Base-by-base conservation (phyloP, 2,888 invertebrate species). In the Lacanobia oleracea region DNA sequence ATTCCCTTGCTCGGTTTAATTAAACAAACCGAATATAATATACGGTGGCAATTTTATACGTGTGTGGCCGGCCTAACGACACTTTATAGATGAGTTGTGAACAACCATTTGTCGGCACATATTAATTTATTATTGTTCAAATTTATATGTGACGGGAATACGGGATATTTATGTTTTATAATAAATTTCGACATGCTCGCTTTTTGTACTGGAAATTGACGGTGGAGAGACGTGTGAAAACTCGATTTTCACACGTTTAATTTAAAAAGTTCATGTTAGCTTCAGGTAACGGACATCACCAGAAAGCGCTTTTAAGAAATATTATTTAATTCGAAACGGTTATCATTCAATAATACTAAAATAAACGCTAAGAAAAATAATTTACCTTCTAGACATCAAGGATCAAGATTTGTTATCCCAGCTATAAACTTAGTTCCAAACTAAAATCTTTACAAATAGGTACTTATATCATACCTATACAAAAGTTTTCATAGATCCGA, bases 11-110 rank as follows among this genome's bases (percentile, higher is more conserved):
- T 79, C 81, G 88, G 89, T 94, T 93, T 93, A 93, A 93, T 94
- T 93, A 93, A 92, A 90, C 92, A 91, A 89, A 91, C 90, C 89
- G 87, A 91, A 93, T 92, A 92, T 92, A 91, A 92, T 93, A 91
- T 92, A 91, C 88, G 90, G 87, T 71, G 86, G 89, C 87, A 81
- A 88, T 90, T 89, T 90, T 88, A 88, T 87, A 86, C 82, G 84
- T 86, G 82, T 84, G 83, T 73, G 86, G 86, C 72, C 62, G 81
- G 67, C 75, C 82, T 83, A 87, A 87, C 85, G 86, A 83, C 83
- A 83, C 80, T 83, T 84, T 86, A 87, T 87, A 86, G 82, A 85
- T 84, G 86, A 87, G 83, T 83, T 85, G 84, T 67, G 77, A 76
- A 81, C 81, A 68, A 90, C 88, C 82, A 86, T 77, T 80, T 81